Conservation (phyloP, 2,797 vertebrate genomes). For the Manis javanica region DNA sequence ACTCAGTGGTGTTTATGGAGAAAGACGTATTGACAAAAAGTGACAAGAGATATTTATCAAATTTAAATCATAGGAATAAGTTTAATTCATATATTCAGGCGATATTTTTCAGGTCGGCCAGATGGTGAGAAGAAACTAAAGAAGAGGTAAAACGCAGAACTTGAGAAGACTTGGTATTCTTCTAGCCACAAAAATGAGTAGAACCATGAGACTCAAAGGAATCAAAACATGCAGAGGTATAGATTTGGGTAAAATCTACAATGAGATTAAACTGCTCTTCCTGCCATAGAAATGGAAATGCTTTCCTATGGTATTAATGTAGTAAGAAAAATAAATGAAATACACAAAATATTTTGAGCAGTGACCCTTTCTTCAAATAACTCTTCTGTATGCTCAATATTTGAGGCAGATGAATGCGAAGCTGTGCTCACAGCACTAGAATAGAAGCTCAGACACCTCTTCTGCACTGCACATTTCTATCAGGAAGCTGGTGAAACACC, state of each 20-base stretch:
- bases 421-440: not conserved
- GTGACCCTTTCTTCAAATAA: not conserved
- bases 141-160: not conserved
- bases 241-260: not conserved
- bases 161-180: not conserved
- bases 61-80: not conserved
- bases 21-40: not conserved
- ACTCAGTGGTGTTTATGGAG: not conserved
- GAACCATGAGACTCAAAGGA: not conserved
- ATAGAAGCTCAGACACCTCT: not conserved
- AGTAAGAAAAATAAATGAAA: not conserved
- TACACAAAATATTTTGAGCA: not conserved
- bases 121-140: not conserved
- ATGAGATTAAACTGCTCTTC: not conserved
- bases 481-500: rapidly evolving
- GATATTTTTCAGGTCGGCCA: not conserved
- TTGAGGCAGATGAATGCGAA: not conserved
- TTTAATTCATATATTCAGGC: not conserved
- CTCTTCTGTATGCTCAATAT: not conserved
- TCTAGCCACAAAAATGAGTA: not conserved
- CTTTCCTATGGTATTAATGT: not conserved
- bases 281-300: not conserved
- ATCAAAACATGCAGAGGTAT: not conserved
- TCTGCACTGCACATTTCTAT: not conserved
- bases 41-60: not conserved